Percentiles rank a stretch among this genome's conserved stretches.
phyloP scores from a whole-genome alignment of 2,797 vertebrate species.

The Sebastes matsubarae region DNA sequence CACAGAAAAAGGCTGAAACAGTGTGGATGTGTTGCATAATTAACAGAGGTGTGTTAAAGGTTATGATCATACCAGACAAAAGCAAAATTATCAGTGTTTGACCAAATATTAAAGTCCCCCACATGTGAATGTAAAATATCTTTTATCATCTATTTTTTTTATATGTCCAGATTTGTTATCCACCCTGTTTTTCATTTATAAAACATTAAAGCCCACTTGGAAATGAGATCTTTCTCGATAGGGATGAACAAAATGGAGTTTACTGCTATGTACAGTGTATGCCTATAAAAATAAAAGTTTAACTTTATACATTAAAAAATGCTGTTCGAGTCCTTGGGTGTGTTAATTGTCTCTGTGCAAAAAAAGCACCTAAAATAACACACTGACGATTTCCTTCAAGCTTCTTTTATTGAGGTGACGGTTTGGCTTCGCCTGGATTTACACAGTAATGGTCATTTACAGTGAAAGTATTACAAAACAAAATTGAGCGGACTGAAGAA shows the following conservation, averaged over 20 bases:
- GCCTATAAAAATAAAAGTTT: conserved; percentile 83
- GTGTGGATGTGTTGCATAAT: conserved; percentile 25
- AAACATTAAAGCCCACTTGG: conserved; percentile 52
- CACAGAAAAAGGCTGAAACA: conserved; percentile 28
- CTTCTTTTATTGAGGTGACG: conserved; percentile 84
- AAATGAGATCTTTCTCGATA: conserved; percentile 72
- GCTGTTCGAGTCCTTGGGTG: conserved; percentile 1
- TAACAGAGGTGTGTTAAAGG: conserved; percentile 25
- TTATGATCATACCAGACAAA: conserved; percentile 25
- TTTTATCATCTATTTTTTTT: conserved; percentile 36
- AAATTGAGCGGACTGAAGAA: conserved; percentile 33
- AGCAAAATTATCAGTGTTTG: conserved; percentile 51
- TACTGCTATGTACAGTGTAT: conserved; percentile 80
- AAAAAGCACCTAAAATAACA: neutral
- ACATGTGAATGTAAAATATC: conserved; percentile 68
- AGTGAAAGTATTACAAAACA: conserved; percentile 76
- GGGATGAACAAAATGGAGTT: conserved; percentile 73
- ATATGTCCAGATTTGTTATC: conserved; percentile 44
- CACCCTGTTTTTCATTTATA: conserved; percentile 50
- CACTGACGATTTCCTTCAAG: conserved; percentile 62
- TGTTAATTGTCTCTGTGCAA: neutral
- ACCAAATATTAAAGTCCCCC: conserved; percentile 70
- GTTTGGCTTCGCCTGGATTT: conserved; percentile 75
- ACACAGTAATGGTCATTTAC: conserved; percentile 85
- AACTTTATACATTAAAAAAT: conserved; percentile 79